phyloP scores from a whole-genome alignment of 2,797 vertebrate genomes.

The Harpagifer antarcticus region DNA sequence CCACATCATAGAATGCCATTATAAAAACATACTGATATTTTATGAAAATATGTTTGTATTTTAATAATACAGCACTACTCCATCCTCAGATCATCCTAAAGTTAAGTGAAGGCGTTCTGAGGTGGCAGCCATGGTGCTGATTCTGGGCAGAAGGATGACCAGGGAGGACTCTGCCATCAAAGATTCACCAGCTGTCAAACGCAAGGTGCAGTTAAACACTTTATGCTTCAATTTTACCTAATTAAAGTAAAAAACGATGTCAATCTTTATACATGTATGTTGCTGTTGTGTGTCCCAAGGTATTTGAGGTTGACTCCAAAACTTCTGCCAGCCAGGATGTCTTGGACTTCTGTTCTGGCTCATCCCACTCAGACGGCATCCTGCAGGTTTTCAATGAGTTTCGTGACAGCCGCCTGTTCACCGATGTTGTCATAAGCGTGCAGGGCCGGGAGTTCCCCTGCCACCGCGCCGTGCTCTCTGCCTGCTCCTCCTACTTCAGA shows the following conservation, averaged over 20 bases:
- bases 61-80: slow-evolving; percentile 7
- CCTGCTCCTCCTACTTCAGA: slow-evolving; percentile 98
- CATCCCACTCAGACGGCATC: slow-evolving; percentile 94
- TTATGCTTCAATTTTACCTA: neutral
- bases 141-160: slow-evolving; percentile 95
- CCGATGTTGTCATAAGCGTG: slow-evolving; percentile 97
- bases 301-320: slow-evolving; percentile 97
- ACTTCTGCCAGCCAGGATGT: slow-evolving; percentile 88
- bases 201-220: slow-evolving; percentile 83
- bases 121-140: slow-evolving; percentile 95
- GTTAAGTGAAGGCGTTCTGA: slow-evolving; percentile 44
- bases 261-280: slow-evolving; percentile 15
- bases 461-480: slow-evolving; percentile 95
- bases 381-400: slow-evolving; percentile 98
- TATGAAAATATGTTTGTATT: neutral
- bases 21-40: neutral
- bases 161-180: slow-evolving; percentile 93
- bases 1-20: neutral
- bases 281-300: slow-evolving; percentile 61
- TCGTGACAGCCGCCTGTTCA: slow-evolving; percentile 94
- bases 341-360: slow-evolving; percentile 95
- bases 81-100: slow-evolving; percentile 44
- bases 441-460: slow-evolving; percentile 97
- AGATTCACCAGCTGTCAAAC: slow-evolving; percentile 96
- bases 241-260: neutral